Evolutionary conservation across 1,140 invertebrate genomes (phyloP).

Genomic region (Ceratina calcarata): DNA sequence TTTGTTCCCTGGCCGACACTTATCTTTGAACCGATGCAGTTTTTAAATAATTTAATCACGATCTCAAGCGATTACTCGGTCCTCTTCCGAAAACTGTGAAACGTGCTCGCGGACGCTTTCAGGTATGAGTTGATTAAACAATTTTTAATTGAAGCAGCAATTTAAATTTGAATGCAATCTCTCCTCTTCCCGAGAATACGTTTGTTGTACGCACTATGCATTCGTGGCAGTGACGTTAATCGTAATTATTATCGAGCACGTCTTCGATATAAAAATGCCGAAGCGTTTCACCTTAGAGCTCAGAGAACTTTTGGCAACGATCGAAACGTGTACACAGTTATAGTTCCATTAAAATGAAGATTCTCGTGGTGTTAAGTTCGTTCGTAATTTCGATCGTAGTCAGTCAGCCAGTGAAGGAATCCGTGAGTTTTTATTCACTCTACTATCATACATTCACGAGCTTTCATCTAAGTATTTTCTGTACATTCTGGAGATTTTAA

Average conservation of each 20-base stretch:
- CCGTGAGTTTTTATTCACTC: conserved; percentile 12
- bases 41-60: too few relatives aligned
- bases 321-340: not conserved
- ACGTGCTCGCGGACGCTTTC: conserved; percentile 24
- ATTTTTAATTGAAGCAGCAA: conserved; percentile 7
- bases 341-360: conserved; percentile 20
- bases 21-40: not conserved
- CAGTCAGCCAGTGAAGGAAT: conserved; percentile 19
- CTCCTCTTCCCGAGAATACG: not conserved
- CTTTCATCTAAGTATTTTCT: not conserved
- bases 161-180: not conserved
- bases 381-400: not conserved
- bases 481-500: too few relatives aligned
- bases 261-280: conserved; percentile 51
- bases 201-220: conserved; percentile 8
- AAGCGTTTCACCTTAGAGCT: not conserved
- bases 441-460: not conserved
- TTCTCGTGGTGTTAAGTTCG: conserved; percentile 19
- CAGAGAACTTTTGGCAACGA: conserved; percentile 29
- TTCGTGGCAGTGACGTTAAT: conserved; percentile 29
- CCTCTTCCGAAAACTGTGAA: not conserved
- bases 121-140: not conserved
- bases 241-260: conserved; percentile 47
- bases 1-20: not conserved
- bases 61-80: too few relatives aligned